These are phyloP conservation scores for Bombus confusus DNA, from an alignment of 1,140 invertebrate species.

Conservation along the genomic window DNA sequence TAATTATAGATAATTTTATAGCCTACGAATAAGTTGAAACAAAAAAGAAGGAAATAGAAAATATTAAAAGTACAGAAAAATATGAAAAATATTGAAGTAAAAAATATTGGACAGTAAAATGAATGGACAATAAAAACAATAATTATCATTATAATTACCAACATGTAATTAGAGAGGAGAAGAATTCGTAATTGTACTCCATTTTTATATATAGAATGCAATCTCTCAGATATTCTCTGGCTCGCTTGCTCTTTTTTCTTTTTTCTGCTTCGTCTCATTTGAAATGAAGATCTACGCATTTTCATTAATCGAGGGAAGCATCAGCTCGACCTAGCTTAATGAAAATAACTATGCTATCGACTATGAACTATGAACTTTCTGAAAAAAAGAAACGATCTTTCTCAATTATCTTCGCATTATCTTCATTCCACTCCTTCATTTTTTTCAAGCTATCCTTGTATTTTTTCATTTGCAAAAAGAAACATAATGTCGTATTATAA, in stretches of 20 bases:
- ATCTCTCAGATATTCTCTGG: background rate
- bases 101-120: background rate
- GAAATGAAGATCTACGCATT: background rate
- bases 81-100: background rate
- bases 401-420: background rate
- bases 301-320: background rate
- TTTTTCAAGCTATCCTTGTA: background rate
- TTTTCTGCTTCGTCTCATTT: background rate
- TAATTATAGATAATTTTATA: background rate
- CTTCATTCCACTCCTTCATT: background rate
- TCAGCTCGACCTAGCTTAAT: background rate
- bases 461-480: background rate
- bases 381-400: background rate
- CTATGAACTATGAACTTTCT: background rate
- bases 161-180: background rate
- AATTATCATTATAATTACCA: background rate
- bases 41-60: too few species aligned
- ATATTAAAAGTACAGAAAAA: background rate
- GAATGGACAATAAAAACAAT: too few species aligned
- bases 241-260: background rate
- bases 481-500: background rate
- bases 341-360: background rate
- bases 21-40: too few species aligned
- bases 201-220: background rate
- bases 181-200: background rate